phyloP scores from a whole-genome alignment of 1,140 invertebrate species.

The Drosophila nikananu region DNA sequence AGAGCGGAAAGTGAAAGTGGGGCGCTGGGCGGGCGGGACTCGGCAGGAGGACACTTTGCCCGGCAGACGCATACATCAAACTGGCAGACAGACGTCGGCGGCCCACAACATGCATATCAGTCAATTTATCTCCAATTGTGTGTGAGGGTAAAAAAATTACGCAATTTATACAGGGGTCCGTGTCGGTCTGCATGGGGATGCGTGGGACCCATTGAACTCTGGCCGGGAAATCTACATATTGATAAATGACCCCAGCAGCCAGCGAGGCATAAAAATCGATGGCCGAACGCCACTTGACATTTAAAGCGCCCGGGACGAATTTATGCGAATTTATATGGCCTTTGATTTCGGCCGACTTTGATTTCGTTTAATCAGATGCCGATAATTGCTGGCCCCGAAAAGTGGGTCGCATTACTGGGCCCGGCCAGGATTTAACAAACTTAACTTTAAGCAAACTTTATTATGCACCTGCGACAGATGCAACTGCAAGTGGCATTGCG shows the following conservation, averaged over 20 bases:
- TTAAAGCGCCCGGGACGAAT: slow-evolving; percentile 41
- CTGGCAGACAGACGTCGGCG: slow-evolving; percentile 46
- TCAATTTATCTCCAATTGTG: slow-evolving; percentile 74
- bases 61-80: slow-evolving; percentile 76
- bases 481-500: slow-evolving; percentile 25
- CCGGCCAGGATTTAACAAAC: slow-evolving; percentile 53
- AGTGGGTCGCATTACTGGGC: slow-evolving; percentile 17
- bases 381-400: slow-evolving; percentile 50
- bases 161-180: slow-evolving; percentile 53
- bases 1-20: slow-evolving; percentile 66
- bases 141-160: slow-evolving; percentile 67
- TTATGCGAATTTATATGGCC: slow-evolving; percentile 61
- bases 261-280: slow-evolving; percentile 67
- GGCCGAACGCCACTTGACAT: slow-evolving; percentile 61
- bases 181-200: slow-evolving; percentile 9
- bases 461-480: slow-evolving; percentile 64
- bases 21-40: slow-evolving; percentile 8
- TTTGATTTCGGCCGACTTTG: slow-evolving; percentile 50
- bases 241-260: slow-evolving; percentile 71
- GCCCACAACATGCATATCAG: slow-evolving; percentile 75
- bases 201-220: slow-evolving; percentile 62
- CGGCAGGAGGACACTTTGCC: slow-evolving; percentile 31
- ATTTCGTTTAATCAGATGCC: slow-evolving; percentile 70
- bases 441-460: slow-evolving; percentile 73
- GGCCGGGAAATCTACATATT: slow-evolving; percentile 74